A percentile compares a stretch with the other conserved stretches of the same genome.
phyloP scores from a whole-genome alignment of 2,888 invertebrate species.

The Ptychoptera albimana region DNA sequence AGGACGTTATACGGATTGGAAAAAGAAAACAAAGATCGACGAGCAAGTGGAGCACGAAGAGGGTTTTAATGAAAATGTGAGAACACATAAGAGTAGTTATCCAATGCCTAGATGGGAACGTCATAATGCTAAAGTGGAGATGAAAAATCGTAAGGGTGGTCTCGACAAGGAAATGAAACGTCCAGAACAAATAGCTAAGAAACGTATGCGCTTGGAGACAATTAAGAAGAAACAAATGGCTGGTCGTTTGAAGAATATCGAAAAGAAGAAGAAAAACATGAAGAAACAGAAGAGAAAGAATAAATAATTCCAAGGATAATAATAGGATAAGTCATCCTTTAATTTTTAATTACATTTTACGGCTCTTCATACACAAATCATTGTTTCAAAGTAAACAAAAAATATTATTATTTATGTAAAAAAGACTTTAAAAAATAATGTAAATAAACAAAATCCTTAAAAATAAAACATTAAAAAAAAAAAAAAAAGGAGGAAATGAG shows the following conservation, averaged over 20 bases:
- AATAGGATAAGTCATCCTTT: too few species aligned
- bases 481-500: too few species aligned
- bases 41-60: constrained; percentile 23
- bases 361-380: too few species aligned
- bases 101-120: constrained; percentile 57
- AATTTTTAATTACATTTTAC: too few species aligned
- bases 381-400: too few species aligned
- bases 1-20: constrained; percentile 77
- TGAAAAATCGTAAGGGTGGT: constrained; percentile 35
- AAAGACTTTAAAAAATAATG: too few species aligned
- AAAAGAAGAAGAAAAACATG: constrained; percentile 27
- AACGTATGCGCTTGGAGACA: constrained; percentile 37
- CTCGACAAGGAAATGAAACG: constrained; percentile 45
- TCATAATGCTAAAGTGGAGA: constrained; percentile 56
- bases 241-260: constrained; percentile 29
- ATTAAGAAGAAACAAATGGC: constrained; percentile 45
- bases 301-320: too few species aligned
- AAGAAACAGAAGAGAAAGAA: constrained; percentile 13
- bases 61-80: constrained; percentile 14
- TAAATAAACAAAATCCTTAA: too few species aligned
- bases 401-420: too few species aligned
- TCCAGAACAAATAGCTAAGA: constrained; percentile 65
- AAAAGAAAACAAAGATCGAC: constrained; percentile 44
- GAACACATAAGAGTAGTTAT: constrained; percentile 18
- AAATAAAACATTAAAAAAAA: too few species aligned